Evolutionary conservation across 2,797 vertebrate genomes (phyloP).

Genomic region (Enteromius unitaeniatus): DNA sequence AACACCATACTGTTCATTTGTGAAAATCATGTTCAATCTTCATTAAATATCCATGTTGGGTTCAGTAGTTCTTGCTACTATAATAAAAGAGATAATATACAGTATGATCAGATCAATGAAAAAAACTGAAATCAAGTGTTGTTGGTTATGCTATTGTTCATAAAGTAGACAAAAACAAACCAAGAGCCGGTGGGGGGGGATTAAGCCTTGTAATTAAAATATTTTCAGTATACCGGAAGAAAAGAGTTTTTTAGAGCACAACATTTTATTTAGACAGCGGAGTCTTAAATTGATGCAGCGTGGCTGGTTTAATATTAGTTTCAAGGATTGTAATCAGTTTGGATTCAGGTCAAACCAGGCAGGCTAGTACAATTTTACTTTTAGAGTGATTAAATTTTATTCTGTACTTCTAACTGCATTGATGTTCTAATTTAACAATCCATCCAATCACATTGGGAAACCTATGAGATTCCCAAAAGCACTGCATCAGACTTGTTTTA

Average conservation of each 20-base stretch:
- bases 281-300: not conserved
- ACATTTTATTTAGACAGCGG: not conserved
- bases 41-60: constrained; percentile 26
- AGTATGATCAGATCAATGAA: not conserved
- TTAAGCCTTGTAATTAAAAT: not conserved
- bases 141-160: not conserved
- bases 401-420: not conserved
- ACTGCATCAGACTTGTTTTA: constrained; percentile 19
- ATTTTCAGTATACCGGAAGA: not conserved
- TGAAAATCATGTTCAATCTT: constrained; percentile 1
- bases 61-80: not conserved
- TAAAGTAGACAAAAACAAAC: not conserved
- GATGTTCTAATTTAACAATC: constrained; percentile 19
- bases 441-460: not conserved
- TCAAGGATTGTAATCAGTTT: constrained; percentile 4
- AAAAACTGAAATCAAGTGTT: not conserved
- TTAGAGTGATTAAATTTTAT: constrained; percentile 7
- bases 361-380: not conserved
- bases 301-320: not conserved
- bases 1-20: constrained; percentile 9
- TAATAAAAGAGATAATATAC: not conserved
- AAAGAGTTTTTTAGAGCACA: not conserved
- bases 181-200: not conserved
- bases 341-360: not conserved
- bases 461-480: constrained; percentile 5